These are phyloP conservation scores for Aurelia aurita complex sp. Pacific DNA, from an alignment of 30 jellyfish, hydroid and myxozoan genomes.

Conservation along the genomic window DNA sequence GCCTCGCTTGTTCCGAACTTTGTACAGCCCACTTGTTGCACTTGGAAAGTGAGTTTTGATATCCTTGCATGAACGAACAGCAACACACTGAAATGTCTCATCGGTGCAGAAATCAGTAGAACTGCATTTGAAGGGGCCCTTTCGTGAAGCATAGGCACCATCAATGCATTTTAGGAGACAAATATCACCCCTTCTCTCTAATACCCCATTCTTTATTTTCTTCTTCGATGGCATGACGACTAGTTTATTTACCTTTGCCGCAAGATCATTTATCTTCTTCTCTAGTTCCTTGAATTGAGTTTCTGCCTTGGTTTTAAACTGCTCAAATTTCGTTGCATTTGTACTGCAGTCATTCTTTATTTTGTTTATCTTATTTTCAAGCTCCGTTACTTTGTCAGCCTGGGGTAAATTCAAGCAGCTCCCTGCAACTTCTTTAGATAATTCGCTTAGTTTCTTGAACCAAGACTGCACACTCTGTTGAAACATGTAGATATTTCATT, in stretches of 20 bases:
- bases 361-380: constrained; percentile 16
- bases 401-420: constrained; percentile 48
- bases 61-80: constrained; percentile 49
- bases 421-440: constrained; percentile 31
- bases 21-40: constrained; percentile 48
- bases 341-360: constrained; percentile 2
- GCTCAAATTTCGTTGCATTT: background rate
- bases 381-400: constrained; percentile 38
- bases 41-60: constrained; percentile 3
- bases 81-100: constrained; percentile 11
- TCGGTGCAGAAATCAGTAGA: constrained; percentile 10
- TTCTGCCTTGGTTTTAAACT: constrained; percentile 1
- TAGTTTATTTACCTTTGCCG: background rate
- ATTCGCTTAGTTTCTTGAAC: constrained; percentile 40
- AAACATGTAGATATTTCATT: no score
- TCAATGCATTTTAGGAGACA: constrained; percentile 38
- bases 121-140: constrained; percentile 18
- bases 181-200: constrained; percentile 36
- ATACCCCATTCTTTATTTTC: constrained; percentile 35
- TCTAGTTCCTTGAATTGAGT: constrained; percentile 8
- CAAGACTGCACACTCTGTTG: constrained; percentile 41
- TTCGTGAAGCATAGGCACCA: constrained; percentile 53
- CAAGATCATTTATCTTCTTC: constrained; percentile 8
- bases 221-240: background rate
- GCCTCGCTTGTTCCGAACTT: constrained; percentile 5